These are phyloP conservation scores for Cynopterus sphinx DNA, from an alignment of 2,797 vertebrate species.

Conservation along the genomic window DNA sequence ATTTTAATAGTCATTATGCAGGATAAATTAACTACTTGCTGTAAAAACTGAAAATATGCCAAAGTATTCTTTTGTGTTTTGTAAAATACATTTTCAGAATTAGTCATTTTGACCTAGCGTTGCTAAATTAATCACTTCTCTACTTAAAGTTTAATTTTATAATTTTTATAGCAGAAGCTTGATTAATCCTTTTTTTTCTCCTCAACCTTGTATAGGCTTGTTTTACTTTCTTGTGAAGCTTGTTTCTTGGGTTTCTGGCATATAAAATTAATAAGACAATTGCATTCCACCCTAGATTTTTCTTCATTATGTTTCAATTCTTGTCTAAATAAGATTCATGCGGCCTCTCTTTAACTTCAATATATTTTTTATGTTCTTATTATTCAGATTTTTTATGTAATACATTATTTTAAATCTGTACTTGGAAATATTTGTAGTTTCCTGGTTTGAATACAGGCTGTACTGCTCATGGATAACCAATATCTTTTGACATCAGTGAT, in stretches of 20 bases:
- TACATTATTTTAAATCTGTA: background rate
- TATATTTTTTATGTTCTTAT: background rate
- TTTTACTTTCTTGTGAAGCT: constrained; percentile 4
- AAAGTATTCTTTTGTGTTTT: background rate
- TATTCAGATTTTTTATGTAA: background rate
- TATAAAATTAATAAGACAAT: background rate
- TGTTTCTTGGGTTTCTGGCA: background rate
- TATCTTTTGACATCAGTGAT: background rate
- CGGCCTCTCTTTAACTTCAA: background rate
- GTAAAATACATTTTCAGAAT: background rate
- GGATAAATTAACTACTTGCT: background rate
- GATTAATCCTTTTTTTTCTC: background rate
- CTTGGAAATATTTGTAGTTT: constrained; percentile 19
- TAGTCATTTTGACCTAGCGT: background rate
- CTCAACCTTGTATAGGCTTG: background rate
- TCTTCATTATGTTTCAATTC: background rate
- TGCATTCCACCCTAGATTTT: background rate
- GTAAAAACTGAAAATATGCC: background rate
- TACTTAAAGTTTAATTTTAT: constrained; percentile 34
- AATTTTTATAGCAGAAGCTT: background rate
- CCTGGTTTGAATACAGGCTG: background rate
- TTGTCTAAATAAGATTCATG: background rate
- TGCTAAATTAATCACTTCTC: background rate
- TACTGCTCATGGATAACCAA: background rate
- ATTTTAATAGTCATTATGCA: background rate